These are phyloP conservation scores for Falco berigora DNA, from an alignment of 2,797 vertebrate species.

Conservation along the genomic window DNA sequence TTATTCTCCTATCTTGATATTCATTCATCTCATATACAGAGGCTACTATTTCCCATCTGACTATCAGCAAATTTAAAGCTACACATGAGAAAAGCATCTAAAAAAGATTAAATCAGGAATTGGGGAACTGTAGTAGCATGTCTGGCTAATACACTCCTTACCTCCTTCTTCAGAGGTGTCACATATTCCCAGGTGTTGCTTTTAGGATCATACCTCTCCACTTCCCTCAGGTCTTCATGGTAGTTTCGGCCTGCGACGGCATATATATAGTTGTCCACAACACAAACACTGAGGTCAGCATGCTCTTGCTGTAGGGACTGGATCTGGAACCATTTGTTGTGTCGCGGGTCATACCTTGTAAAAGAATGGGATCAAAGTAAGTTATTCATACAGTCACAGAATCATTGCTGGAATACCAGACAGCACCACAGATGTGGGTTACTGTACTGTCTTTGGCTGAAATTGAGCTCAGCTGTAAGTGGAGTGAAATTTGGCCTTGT, in stretches of 20 bases:
- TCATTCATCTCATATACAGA: background rate
- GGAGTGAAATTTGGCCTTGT: background rate
- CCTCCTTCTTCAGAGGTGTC: constrained; percentile 87
- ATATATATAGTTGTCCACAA: constrained; percentile 84
- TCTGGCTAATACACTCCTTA: constrained; percentile 63
- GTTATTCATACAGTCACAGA: background rate
- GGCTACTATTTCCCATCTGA: background rate
- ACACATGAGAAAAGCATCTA: background rate
- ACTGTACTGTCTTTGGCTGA: background rate
- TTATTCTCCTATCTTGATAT: background rate
- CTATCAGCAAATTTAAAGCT: background rate
- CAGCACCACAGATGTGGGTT: background rate
- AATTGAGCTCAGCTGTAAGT: background rate
- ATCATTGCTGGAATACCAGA: background rate
- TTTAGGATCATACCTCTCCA: constrained; percentile 91
- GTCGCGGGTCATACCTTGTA: constrained; percentile 90
- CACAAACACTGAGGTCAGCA: constrained; percentile 92
- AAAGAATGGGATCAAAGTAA: background rate
- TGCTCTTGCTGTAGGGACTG: constrained; percentile 89
- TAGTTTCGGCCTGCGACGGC: constrained; percentile 94
- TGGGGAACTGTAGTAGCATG: background rate
- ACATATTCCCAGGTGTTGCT: constrained; percentile 90
- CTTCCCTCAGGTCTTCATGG: constrained; percentile 84
- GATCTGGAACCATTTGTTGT: constrained; percentile 92
- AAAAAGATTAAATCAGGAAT: background rate